Evolutionary conservation across 2,113 vertebrate genomes (phyloP), one percentile per base, ranked within the genome.

Genomic region (Todiramphus chloris): DNA sequence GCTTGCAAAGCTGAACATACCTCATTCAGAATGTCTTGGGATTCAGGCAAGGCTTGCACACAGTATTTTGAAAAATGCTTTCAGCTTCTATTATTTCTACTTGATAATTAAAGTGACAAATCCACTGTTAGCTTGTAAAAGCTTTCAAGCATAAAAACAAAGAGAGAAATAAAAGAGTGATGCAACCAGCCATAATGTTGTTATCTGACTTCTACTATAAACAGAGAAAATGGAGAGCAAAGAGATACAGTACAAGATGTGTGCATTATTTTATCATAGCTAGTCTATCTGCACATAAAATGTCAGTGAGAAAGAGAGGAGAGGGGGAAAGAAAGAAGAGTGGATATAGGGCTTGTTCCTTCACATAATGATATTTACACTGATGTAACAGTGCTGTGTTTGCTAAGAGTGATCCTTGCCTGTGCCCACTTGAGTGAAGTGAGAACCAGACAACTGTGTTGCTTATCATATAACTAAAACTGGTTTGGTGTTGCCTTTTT

Each of bases 341-440:
- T 19, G 30, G 13, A 64, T 24, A 63, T 10, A 70, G 24, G 21
- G 5, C 10, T 73, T 44, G 4, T n/a, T 81, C 18, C 6, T 76
- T 76, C 62, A 87, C 31, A n/a, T 20, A 7, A 7, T 20, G 28
- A 8, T 35, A 24, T 59, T 66, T 41, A 73, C 24, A 64, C 13
- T 28, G 16, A 48, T 16, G 6, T 41, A 48, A 60, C 35, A 60
- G 56, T 16, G 5, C 28, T 68, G 35, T 23, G 30, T 44, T 81
- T 25, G 6, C 1, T 3, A 62, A 56, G 55, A 0, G 0, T 67
- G 56, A 46, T 80, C 39, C 19, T 87, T 69, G 13, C 7, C 7
- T 50, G n/a, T 7, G 10, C 7, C 50, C 17, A 18, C 13, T 4
- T 9, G 6, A 51, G 9, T 7, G 21, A 73, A 56, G 5, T 35